Base-by-base conservation (phyloP, 2,113 vertebrate species). In the Tachysurus fulvidraco region DNA sequence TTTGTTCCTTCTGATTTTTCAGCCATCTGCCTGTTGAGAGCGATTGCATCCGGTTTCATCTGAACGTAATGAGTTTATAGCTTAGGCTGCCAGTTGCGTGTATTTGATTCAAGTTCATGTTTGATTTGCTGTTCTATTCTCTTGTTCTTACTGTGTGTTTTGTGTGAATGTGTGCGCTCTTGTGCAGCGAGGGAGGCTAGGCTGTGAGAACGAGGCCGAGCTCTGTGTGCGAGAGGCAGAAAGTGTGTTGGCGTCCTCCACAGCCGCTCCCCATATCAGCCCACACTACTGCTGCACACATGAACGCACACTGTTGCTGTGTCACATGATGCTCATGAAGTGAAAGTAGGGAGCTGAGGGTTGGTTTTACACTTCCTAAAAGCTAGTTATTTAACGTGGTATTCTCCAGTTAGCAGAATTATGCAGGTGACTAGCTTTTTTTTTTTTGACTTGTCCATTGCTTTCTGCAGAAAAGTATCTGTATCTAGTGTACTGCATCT, bases 221-320 rank as follows among this genome's bases (percentile, higher is more conserved):
- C 55, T 73, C 59, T 62, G 81, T 52, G 21, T 11, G 28, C 55
- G 67, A 23, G 19, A 44, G 69, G 2, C 11, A 17, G 77, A 82
- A 57, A 50, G 64, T 80, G 89, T 89, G 86, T 88, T 90, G 84
- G 89, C 82, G 84, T 90, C 86, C 82, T 88, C 87, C 85, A 81
- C 74, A 84, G 73, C 82, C 78, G 83, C 87, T 88, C 87, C 88
- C 85, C 85, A 87, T 85, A 83, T 77, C 87, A 81, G 69, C 89
- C 89, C 87, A 90, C 87, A 88, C 85, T 88, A 64, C 59, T 77
- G 87, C 87, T 85, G 87, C 85, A 90, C 89, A 89, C 81, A 90
- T 78, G 80, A 88, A 83, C 55, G 54, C 87, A 86, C 41, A 14
- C 87, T 90, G 87, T 90, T 90, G 82, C 89, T 85, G 89, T 90